A percentile compares a stretch with the other conserved stretches of the same genome.
Conservation (phyloP, 2,113 vertebrate genomes). For the Aegotheles bennettii region DNA sequence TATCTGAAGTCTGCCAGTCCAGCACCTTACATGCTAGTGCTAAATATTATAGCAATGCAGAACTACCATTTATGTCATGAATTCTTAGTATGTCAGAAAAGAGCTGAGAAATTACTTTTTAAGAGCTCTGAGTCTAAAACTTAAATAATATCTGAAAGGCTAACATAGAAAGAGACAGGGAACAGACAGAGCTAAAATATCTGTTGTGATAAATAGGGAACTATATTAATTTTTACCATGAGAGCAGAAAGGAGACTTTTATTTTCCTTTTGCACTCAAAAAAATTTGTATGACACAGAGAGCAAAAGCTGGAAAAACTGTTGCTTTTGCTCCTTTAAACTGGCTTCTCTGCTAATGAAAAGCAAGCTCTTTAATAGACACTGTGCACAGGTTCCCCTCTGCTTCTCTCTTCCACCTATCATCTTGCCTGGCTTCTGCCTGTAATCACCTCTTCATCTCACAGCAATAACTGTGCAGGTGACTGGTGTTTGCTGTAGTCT, state of each 20-base stretch:
- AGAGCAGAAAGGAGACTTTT: not conserved
- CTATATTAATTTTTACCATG: constrained; percentile 5
- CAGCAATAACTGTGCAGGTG: constrained; percentile 19
- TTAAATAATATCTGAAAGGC: not conserved
- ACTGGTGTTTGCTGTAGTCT: not conserved
- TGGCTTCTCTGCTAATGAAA: constrained; percentile 23
- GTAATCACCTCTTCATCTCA: constrained; percentile 5
- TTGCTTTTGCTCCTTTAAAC: constrained; percentile 29
- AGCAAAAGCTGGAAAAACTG: not conserved
- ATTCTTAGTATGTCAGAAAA: not conserved
- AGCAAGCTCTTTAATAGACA: not conserved
- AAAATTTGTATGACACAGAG: constrained; percentile 22
- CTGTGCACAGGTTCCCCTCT: not conserved
- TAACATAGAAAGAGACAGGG: constrained; percentile 16
- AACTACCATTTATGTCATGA: not conserved
- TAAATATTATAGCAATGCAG: constrained; percentile 7
- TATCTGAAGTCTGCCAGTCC: not conserved
- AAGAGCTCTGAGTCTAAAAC: not conserved
- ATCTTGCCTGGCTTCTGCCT: not conserved
- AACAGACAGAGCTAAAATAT: not conserved
- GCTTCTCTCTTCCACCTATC: not conserved
- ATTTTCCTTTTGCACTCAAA: not conserved
- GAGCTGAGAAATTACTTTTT: not conserved
- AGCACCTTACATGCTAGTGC: not conserved
- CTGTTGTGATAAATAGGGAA: not conserved